Base-by-base conservation (phyloP, 1,140 invertebrate species). In the Psilanteris sp. region DNA sequence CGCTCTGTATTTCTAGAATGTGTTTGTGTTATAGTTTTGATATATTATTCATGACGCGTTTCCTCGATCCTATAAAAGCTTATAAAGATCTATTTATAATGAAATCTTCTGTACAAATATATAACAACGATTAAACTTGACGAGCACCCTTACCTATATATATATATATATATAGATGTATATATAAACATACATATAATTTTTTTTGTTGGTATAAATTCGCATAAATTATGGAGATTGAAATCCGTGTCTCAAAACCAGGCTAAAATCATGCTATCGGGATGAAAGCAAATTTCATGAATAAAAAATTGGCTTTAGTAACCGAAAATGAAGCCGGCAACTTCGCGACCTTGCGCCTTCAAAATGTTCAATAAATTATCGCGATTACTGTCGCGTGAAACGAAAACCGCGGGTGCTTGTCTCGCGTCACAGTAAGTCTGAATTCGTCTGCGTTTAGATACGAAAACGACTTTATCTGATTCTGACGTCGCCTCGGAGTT, bases 391-490 rank as follows among this genome's bases (percentile, higher is more conserved):
- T 36, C 29, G 68, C 54, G 31, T 50, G 44, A 70, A 59, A 43
- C 52, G 54, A 59, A 59, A 57, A 68, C 64, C 64, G 34, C 52
- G 24, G 16, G 15, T 16, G 31, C 34, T 55, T 55, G 52, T 50
- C 50, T 68, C 29, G 29, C 24, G 27, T 24, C 41, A 15, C 43
- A 27, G 22, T 50, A 46, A 68, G 50, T 48, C 43, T 39, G 37
- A 11, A 57, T 55, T 52, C 50, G 61, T 59, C 61, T 43, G 20
- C 27, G 61, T 48, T 54, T 20, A 31, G 54, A 70, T 61, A 43
- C 54, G 31, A 64, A 64, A 57, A 71, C 64, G 78, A 74, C 59
- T 77, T 77, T 67, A 74, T 77, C 66, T 73, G 64, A 67, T 71
- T 70, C 43, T 55, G 68, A 77, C 66, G 46, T 70, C 37, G 24